phyloP scores from a whole-genome alignment of 2,113 vertebrate species.

The Hemibagrus wyckioides region DNA sequence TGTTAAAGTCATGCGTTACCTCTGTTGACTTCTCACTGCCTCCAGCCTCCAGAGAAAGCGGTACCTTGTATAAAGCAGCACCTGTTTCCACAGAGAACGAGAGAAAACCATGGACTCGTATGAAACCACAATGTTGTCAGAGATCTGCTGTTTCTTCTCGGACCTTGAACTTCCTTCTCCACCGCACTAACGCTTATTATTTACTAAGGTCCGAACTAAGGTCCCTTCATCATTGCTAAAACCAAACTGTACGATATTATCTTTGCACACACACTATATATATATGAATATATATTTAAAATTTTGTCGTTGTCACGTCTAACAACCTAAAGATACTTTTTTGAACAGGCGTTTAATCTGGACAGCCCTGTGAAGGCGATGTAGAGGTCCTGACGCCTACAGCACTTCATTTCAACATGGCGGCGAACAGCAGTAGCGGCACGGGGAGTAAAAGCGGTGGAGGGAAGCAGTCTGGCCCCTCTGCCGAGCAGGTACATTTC shows the following conservation, averaged over 20 bases:
- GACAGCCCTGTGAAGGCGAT: constrained; percentile 31
- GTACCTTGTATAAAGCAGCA: neutral
- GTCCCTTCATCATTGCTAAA: no score
- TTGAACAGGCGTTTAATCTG: constrained; percentile 35
- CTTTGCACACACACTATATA: neutral
- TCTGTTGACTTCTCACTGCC: neutral
- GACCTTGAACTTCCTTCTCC: constrained; percentile 17
- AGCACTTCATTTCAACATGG: constrained; percentile 71
- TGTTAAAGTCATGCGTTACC: neutral
- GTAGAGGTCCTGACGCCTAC: constrained; percentile 47
- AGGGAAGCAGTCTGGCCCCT: constrained; percentile 69
- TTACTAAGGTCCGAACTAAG: neutral
- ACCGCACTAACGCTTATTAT: neutral
- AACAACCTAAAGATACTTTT: neutral
- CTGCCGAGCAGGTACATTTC: constrained; percentile 73
- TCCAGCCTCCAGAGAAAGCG: neutral
- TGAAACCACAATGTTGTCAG: neutral
- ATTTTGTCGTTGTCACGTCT: no score
- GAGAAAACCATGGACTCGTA: neutral
- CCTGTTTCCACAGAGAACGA: neutral
- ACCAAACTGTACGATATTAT: no score
- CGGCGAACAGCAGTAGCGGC: constrained; percentile 74
- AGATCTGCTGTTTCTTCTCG: neutral
- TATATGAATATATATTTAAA: neutral
- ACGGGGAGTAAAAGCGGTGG: constrained; percentile 67